phyloP scores from a whole-genome alignment of 2,888 invertebrate genomes.

The Bimastos eiseni region DNA sequence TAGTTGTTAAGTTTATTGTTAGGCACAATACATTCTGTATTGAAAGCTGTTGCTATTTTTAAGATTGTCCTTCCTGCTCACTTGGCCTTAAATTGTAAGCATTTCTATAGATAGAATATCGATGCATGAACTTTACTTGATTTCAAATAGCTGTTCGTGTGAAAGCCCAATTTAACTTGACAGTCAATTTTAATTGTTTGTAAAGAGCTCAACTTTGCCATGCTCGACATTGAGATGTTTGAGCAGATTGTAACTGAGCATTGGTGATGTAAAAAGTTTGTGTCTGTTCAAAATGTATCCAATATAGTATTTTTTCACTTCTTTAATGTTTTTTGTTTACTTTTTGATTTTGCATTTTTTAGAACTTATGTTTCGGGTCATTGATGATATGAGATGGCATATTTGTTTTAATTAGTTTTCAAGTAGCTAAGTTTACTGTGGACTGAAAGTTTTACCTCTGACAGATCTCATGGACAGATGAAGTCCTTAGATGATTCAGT shows the following conservation, averaged over 20 bases:
- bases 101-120: background rate
- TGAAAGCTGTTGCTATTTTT: background rate
- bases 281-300: background rate
- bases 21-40: background rate
- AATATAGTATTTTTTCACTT: no score
- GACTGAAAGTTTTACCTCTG: background rate
- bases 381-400: background rate
- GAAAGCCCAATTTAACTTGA: background rate
- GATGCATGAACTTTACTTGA: background rate
- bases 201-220: background rate
- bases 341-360: background rate
- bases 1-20: conserved; percentile 2
- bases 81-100: background rate
- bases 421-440: background rate
- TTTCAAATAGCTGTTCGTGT: background rate
- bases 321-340: background rate
- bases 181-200: background rate
- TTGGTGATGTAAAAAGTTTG: background rate
- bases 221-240: background rate
- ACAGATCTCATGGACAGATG: background rate
- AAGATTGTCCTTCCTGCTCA: background rate
- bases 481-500: background rate
- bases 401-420: background rate
- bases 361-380: background rate
- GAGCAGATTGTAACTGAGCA: background rate